Evolutionary conservation across 2,888 invertebrate species (phyloP).

Genomic region (Agrotis clavis): DNA sequence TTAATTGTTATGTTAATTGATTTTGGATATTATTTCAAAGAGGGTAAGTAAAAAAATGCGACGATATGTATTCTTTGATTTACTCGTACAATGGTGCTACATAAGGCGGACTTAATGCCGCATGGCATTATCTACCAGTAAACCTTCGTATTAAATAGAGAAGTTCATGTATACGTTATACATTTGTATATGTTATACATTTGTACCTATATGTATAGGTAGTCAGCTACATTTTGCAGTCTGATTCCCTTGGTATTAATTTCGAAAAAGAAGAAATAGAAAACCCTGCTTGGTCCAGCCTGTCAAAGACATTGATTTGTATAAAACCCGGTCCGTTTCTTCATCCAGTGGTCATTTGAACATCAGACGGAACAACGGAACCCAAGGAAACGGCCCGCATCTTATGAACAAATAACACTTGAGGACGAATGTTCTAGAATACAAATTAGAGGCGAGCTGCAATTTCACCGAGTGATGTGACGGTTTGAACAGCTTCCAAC

Average conservation of each 20-base stretch:
- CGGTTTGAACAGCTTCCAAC: constrained; percentile 80
- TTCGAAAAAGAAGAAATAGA: background rate
- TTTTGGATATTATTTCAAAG: too few relatives aligned
- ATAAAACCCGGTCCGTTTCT: constrained; percentile 24
- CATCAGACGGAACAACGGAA: constrained; percentile 37
- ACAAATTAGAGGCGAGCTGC: constrained; percentile 83
- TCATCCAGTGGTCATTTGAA: constrained; percentile 52
- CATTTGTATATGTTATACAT: too few relatives aligned
- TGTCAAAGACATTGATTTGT: constrained; percentile 53
- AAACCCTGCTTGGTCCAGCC: constrained; percentile 12
- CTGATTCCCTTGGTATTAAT: too few relatives aligned
- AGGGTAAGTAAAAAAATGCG: too few relatives aligned
- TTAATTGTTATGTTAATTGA: too few relatives aligned
- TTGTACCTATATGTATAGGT: too few relatives aligned
- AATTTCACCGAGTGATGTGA: constrained; percentile 85
- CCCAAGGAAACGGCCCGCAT: constrained; percentile 32
- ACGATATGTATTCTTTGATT: too few relatives aligned
- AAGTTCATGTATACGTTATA: too few relatives aligned
- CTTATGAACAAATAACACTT: constrained; percentile 83
- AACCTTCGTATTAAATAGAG: too few relatives aligned
- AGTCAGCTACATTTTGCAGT: background rate
- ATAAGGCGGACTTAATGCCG: too few relatives aligned
- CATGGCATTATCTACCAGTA: too few relatives aligned
- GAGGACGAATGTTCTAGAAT: constrained; percentile 79
- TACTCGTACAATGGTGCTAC: too few relatives aligned